A percentile compares a stretch with the other conserved stretches of the same genome.
phyloP scores from a whole-genome alignment of 2,888 invertebrate species.

The Aproaerema taeniolella region DNA sequence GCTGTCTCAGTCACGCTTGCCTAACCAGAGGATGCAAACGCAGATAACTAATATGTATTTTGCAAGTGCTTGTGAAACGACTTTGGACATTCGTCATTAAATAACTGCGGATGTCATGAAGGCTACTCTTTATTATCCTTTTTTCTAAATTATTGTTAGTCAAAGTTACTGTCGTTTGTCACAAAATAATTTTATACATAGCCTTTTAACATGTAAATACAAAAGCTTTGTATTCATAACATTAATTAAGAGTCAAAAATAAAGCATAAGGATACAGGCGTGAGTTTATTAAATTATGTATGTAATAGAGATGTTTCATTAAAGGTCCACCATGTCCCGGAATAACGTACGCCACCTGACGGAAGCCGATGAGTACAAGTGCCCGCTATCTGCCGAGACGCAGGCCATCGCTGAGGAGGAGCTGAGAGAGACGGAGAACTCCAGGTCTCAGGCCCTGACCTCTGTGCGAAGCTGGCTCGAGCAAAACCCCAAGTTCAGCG shows the following conservation, averaged over 20 bases:
- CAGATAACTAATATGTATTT: constrained; percentile 7
- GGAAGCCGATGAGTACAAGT: constrained; percentile 80
- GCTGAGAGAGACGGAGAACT: constrained; percentile 81
- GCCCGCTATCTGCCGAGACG: constrained; percentile 78
- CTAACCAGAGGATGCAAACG: constrained; percentile 7
- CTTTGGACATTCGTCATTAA: neutral
- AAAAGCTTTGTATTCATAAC: too few species aligned
- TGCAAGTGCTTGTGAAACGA: constrained; percentile 8
- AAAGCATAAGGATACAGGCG: too few species aligned
- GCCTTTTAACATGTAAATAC: too few species aligned
- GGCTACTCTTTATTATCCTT: too few species aligned
- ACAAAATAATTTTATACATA: too few species aligned
- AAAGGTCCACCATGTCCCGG: constrained; percentile 42
- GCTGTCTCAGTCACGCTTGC: neutral
- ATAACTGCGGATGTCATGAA: constrained; percentile 6
- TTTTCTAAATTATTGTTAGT: too few species aligned
- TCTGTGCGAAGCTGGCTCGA: constrained; percentile 84
- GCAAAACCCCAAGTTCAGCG: constrained; percentile 82
- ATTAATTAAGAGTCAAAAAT: too few species aligned
- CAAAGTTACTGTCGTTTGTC: too few species aligned
- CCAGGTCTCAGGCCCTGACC: constrained; percentile 80
- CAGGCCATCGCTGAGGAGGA: constrained; percentile 81
- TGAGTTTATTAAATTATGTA: neutral
- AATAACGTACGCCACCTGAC: constrained; percentile 71
- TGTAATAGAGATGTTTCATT: too few species aligned